Evolutionary conservation across 2,797 vertebrate species (phyloP).

Genomic region (Danio albolineatus): DNA sequence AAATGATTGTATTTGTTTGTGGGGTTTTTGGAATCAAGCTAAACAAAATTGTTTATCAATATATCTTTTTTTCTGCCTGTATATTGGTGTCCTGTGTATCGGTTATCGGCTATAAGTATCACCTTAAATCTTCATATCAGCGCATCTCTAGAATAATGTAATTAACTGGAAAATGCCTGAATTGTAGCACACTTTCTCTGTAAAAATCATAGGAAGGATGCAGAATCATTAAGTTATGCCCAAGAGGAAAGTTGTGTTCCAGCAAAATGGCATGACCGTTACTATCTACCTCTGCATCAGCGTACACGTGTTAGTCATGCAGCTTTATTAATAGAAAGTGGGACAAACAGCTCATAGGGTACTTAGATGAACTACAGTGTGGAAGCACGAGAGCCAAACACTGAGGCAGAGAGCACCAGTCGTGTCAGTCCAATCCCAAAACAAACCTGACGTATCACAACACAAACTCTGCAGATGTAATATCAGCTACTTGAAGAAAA

Average conservation of each 20-base stretch:
- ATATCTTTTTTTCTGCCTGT: too few relatives aligned
- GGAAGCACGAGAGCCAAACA: slow-evolving; percentile 29
- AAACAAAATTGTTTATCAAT: too few relatives aligned
- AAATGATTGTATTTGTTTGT: too few relatives aligned
- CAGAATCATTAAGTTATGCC: slow-evolving; percentile 10
- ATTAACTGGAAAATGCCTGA: background rate
- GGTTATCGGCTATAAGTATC: too few relatives aligned
- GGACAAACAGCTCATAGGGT: slow-evolving; percentile 74
- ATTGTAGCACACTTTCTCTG: background rate
- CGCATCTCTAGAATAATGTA: background rate
- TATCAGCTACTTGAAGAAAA: background rate
- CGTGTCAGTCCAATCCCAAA: slow-evolving; percentile 33
- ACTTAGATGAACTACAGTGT: slow-evolving; percentile 61
- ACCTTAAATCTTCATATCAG: too few relatives aligned
- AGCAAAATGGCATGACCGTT: slow-evolving; percentile 45
- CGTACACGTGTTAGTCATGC: slow-evolving; percentile 43
- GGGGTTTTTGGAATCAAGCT: too few relatives aligned
- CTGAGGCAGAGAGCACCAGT: slow-evolving; percentile 5
- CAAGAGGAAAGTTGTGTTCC: slow-evolving; percentile 35
- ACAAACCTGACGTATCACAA: slow-evolving; percentile 11
- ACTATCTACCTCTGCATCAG: slow-evolving; percentile 35
- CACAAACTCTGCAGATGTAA: slow-evolving; percentile 2
- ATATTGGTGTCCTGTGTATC: too few relatives aligned
- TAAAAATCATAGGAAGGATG: slow-evolving; percentile 15
- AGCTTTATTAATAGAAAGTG: slow-evolving; percentile 80